phyloP scores from a whole-genome alignment of 1,140 invertebrate genomes.

The Ylistrum balloti region DNA sequence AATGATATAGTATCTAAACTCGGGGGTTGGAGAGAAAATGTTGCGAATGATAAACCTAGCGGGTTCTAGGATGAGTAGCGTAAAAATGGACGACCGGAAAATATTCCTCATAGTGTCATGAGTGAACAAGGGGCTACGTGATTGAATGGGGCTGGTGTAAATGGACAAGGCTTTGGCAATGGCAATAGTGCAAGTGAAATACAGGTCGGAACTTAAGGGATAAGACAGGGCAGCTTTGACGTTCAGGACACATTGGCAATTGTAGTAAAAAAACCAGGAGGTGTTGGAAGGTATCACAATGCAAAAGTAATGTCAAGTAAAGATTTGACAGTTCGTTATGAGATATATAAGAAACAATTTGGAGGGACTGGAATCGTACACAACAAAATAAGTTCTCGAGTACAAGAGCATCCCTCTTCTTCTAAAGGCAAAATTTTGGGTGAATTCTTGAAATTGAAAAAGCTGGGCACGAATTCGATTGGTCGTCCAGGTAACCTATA shows the following conservation, averaged over 20 bases:
- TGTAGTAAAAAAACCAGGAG: neutral
- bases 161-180: neutral
- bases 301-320: neutral
- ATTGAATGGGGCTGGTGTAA: neutral
- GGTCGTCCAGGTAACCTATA: neutral
- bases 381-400: neutral
- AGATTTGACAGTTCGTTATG: neutral
- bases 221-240: neutral
- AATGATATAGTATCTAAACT: slow-evolving; percentile 3
- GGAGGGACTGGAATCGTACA: slow-evolving; percentile 21
- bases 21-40: too few species aligned
- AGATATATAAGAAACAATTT: neutral
- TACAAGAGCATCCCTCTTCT: neutral
- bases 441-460: slow-evolving; percentile 2
- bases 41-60: too few species aligned
- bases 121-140: neutral
- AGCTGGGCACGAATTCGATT: neutral
- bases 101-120: neutral
- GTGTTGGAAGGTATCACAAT: neutral
- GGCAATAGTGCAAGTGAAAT: neutral
- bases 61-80: too few species aligned
- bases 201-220: too few species aligned
- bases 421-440: neutral
- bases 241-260: neutral
- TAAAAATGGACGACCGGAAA: neutral